Evolutionary conservation across 2,797 vertebrate genomes (phyloP), one percentile per base, ranked within the genome.

Genomic region (Esox lucius): DNA sequence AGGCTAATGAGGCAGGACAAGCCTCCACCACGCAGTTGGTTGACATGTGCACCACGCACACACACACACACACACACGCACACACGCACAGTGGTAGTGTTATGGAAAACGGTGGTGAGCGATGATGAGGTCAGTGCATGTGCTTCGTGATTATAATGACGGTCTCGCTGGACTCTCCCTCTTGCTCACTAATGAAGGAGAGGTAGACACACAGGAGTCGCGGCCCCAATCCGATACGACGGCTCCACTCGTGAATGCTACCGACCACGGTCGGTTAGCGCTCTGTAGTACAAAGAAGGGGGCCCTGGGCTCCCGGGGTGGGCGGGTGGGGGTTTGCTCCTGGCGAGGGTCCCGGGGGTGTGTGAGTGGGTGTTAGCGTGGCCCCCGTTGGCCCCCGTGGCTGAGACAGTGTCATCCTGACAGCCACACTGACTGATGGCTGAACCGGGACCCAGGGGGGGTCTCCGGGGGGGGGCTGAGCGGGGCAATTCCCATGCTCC

Each of bases 401-500:
- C 12, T 78, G 74, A 56, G 51, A 75, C 73, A 71, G 62, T 73
- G 64, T 70, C 74, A 68, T 71, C 81, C 74, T 82, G 87, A 89
- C 84, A 79, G 78, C 85, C 76, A 75, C 69, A 71, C 75, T 87
- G 84, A 91, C 81, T 80, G 86, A 91, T 84, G 81, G 83, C 78
- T 74, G 78, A 65, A 70, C 59, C 61, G 59, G 75, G 68, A 80
- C 81, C 68, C 82, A 77, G 64, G 75, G 74, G 35, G 62, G 49
- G 59, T 48, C 33, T 24, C n/a, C 2, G 77, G 59, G 12, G 66
- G 42, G 35, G n/a, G 42, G 13, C 17, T 19, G 33, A 24, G n/a
- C 85, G 86, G 85, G 81, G 84, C 79, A 87, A 91, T 95, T 94
- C 94, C 92, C 94, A 95, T 93, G 94, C 90, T 94, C 92, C 74